Percentiles rank a stretch among this genome's conserved stretches.
Evolutionary conservation across 2,113 vertebrate genomes (phyloP).

Genomic region (Melierax canorus): DNA sequence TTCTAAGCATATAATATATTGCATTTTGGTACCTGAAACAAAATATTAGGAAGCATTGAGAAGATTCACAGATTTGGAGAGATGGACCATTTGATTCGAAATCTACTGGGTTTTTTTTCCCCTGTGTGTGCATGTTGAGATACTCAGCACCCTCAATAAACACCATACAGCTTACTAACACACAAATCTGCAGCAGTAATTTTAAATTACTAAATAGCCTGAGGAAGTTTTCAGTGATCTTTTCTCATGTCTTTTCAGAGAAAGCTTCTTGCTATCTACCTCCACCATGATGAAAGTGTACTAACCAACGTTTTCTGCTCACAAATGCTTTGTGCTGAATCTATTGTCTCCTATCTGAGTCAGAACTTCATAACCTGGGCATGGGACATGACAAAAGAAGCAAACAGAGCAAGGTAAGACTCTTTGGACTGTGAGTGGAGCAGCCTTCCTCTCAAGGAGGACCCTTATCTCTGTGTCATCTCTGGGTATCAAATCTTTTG

Average conservation of each 20-base stretch:
- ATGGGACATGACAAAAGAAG: slow-evolving; percentile 97
- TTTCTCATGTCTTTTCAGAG: slow-evolving; percentile 80
- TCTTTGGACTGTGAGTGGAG: not conserved
- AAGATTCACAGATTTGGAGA: not conserved
- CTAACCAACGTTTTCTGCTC: slow-evolving; percentile 99
- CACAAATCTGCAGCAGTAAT: not conserved
- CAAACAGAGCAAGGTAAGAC: slow-evolving; percentile 94
- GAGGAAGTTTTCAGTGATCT: slow-evolving; percentile 1
- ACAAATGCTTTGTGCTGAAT: slow-evolving; percentile 98
- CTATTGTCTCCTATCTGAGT: slow-evolving; percentile 97
- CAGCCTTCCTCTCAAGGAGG: not conserved
- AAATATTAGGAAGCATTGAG: not conserved
- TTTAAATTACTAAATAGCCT: not conserved
- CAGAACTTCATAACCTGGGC: slow-evolving; percentile 99
- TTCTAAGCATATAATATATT: not conserved
- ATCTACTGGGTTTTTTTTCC: not conserved
- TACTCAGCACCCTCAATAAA: not conserved
- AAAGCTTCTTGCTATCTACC: slow-evolving; percentile 99
- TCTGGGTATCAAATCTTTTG: not conserved
- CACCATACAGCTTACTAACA: not conserved
- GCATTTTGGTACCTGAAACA: not conserved
- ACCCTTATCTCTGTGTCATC: not conserved
- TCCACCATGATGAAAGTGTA: slow-evolving; percentile 98
- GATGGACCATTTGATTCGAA: not conserved
- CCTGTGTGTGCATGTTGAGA: fast-evolving